phyloP scores from a whole-genome alignment of 2,888 invertebrate species.

The Campoplex capitator region DNA sequence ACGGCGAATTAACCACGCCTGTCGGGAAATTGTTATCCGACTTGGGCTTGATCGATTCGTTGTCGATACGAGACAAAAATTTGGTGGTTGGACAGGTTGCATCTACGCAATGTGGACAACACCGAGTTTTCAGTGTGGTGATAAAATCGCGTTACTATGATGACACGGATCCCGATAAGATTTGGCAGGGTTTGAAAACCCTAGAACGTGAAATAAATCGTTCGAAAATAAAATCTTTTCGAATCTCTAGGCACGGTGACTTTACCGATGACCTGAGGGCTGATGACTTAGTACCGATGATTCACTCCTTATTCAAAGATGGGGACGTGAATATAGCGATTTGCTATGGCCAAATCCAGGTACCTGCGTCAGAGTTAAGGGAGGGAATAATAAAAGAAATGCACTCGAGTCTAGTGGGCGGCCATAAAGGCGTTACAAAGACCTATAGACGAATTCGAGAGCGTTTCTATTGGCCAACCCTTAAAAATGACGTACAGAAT shows the following conservation, averaged over 20 bases:
- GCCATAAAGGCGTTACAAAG: too few relatives aligned
- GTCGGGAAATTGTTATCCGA: conserved; percentile 29
- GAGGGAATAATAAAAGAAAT: too few relatives aligned
- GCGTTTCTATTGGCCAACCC: too few relatives aligned
- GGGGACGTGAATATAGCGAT: conserved; percentile 3
- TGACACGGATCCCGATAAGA: background rate
- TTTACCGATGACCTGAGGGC: background rate
- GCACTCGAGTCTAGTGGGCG: too few relatives aligned
- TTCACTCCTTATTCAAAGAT: conserved; percentile 22
- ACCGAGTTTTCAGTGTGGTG: conserved; percentile 25
- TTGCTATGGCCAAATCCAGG: conserved; percentile 24
- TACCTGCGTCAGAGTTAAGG: background rate
- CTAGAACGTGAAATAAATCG: background rate
- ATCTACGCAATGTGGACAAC: conserved; percentile 12
- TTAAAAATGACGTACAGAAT: conserved; percentile 21
- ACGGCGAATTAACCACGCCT: conserved; percentile 22
- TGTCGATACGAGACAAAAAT: background rate
- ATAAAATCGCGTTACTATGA: conserved; percentile 15
- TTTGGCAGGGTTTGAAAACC: background rate
- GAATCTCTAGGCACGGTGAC: background rate
- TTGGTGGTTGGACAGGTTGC: conserved; percentile 18
- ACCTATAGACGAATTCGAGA: too few relatives aligned
- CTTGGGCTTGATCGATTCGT: background rate
- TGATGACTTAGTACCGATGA: background rate
- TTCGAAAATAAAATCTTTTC: background rate